phyloP scores from a whole-genome alignment of 1,140 invertebrate genomes.

The Cyclina sinensis region DNA sequence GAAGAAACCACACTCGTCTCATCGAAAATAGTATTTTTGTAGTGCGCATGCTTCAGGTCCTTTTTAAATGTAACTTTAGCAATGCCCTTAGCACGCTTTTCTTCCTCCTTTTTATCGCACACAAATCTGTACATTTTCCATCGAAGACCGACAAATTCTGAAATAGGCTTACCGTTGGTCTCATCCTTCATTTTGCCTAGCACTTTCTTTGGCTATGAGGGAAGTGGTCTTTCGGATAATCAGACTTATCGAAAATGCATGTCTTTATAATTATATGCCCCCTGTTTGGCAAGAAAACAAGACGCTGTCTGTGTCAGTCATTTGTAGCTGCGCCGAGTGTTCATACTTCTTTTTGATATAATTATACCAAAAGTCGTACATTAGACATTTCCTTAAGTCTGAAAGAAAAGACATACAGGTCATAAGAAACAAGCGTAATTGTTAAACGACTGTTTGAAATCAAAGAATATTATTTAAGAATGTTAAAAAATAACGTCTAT shows the following conservation, averaged over 20 bases:
- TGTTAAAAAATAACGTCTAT: too few relatives aligned
- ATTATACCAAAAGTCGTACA: constrained; percentile 81
- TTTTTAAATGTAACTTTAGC: constrained; percentile 73
- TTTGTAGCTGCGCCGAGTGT: constrained; percentile 75
- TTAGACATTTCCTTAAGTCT: constrained; percentile 56
- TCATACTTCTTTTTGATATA: constrained; percentile 75
- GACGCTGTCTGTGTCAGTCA: constrained; percentile 86
- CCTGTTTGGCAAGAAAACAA: constrained; percentile 29
- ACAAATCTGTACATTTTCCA: constrained; percentile 85
- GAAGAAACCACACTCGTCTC: constrained; percentile 37
- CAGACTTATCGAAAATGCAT: constrained; percentile 47
- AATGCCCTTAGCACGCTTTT: constrained; percentile 71
- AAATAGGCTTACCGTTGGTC: constrained; percentile 82
- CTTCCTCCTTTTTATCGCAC: constrained; percentile 80
- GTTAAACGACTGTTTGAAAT: too few relatives aligned
- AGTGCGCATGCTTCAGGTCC: constrained; percentile 69
- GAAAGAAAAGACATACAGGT: not conserved
- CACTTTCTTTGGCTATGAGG: constrained; percentile 84
- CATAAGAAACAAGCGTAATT: not conserved
- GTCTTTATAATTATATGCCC: constrained; percentile 45
- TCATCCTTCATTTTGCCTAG: constrained; percentile 88
- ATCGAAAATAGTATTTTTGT: constrained; percentile 73
- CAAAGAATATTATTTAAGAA: too few relatives aligned
- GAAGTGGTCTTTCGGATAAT: constrained; percentile 33
- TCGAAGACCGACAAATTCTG: constrained; percentile 85